Conservation (phyloP, 2,797 vertebrate genomes). For the Paratrypauchen microcephalus region DNA sequence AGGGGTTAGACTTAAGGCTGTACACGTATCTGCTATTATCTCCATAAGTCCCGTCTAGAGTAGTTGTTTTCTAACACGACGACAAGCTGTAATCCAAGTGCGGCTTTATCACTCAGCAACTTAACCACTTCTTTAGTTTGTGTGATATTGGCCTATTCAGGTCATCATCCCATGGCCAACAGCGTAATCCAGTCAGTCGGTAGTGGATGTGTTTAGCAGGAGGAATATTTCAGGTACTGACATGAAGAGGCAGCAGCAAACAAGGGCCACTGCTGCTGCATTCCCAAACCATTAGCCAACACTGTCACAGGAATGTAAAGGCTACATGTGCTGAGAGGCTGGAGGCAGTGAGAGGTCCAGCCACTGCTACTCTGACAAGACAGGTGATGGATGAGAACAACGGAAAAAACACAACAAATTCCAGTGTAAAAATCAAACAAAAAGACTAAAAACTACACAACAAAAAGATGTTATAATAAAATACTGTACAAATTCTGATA, state of each 20-base stretch:
- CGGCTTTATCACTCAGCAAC: conserved; percentile 18
- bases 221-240: conserved; percentile 69
- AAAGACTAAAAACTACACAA: no score
- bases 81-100: conserved; percentile 16
- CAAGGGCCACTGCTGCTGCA: conserved; percentile 59
- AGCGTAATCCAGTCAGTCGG: conserved; percentile 40
- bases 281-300: conserved; percentile 73
- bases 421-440: background rate
- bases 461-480: no score
- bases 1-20: conserved; percentile 29
- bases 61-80: conserved; percentile 18
- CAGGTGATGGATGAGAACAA: conserved; percentile 11
- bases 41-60: conserved; percentile 42
- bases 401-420: background rate
- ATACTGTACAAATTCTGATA: no score
- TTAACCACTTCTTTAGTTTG: conserved; percentile 12
- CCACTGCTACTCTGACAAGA: conserved; percentile 9
- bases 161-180: conserved; percentile 21
- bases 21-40: conserved; percentile 33
- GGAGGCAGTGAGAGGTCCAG: conserved; percentile 29
- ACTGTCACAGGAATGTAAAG: conserved; percentile 63
- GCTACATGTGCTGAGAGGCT: conserved; percentile 46
- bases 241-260: conserved; percentile 66
- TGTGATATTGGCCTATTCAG: conserved; percentile 8
- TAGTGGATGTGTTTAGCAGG: conserved; percentile 49